Conservation (phyloP, 2,113 vertebrate species). For the Fregetta grallaria region DNA sequence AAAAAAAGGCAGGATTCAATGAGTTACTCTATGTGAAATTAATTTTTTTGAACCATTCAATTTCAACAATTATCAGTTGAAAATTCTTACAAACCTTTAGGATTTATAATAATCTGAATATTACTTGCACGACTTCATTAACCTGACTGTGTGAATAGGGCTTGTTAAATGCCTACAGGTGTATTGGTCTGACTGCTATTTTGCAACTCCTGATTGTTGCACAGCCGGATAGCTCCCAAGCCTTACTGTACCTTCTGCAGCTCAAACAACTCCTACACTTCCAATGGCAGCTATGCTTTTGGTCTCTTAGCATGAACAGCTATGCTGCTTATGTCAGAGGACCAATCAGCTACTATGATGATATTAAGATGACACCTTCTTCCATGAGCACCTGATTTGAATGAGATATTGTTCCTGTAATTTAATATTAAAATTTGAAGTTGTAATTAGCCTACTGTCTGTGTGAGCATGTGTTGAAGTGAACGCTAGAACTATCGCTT, state of each 20-base stretch:
- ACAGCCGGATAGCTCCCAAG: background rate
- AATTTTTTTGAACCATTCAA: background rate
- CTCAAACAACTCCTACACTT: background rate
- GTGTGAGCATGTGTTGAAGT: background rate
- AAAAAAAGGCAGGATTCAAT: background rate
- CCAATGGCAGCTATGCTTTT: background rate
- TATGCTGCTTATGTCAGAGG: background rate
- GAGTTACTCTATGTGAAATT: background rate
- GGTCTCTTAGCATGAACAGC: background rate
- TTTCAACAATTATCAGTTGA: background rate
- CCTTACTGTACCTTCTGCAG: background rate
- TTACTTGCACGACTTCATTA: background rate
- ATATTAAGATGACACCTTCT: background rate
- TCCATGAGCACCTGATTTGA: background rate
- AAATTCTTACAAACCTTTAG: background rate
- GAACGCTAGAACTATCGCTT: background rate
- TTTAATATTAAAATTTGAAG: background rate
- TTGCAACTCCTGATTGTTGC: background rate
- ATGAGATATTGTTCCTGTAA: background rate
- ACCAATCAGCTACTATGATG: background rate
- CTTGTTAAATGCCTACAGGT: background rate
- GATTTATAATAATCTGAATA: background rate
- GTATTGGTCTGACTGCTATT: background rate
- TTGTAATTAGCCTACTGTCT: background rate
- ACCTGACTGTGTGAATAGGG: background rate